Evolutionary conservation across 2,113 vertebrate genomes (phyloP), one percentile per base, ranked within the genome.

Genomic region (Pelusios castaneus): DNA sequence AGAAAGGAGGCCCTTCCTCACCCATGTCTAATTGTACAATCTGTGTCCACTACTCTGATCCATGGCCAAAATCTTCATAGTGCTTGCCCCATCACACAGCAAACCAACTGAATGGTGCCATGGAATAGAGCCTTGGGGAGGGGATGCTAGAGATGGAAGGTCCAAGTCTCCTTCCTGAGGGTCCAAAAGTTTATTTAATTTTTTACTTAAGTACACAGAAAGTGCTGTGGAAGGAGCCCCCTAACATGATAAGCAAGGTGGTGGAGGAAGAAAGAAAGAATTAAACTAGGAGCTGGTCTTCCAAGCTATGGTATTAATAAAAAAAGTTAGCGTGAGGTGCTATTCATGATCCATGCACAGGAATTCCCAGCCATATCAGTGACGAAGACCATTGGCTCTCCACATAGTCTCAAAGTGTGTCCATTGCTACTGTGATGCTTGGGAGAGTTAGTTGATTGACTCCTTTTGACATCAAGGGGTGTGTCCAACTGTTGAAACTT

Each of bases 21-120:
- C 45, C 52, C 73, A 93, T 2, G 12, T 27, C 63, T 89, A 63
- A 80, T 93, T 86, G 38, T 76, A 75, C 11, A 77, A 25, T 89
- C 80, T 80, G 77, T 87, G 92, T 87, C 84, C 63, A 92, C 60
- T 88, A 58, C 67, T 95, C 73, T 80, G 83, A 94, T 73, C 56
- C 2, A 1, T 83, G 89, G 82, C 38, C 78, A 58, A 80, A 58
- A 38, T 93, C 87, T 60, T 93, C 89, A 38, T 55, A 81, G 92
- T 96, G 91, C 94, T 95, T 88, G 81, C 93, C n/a, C 93, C n/a
- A 38, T 79, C 82, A 91, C 76, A 87, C 94, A 95, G 91, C 90
- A 96, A 85, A 83, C 87, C 88, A 91, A 77, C 31, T 2, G 3
- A 94, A 54, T 82, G 93, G 80, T 84, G 43, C 86, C 88, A 29